Evolutionary conservation across 2,888 invertebrate species (phyloP), one percentile per base, ranked within the genome.

Genomic region (Bugulina stolonifera): DNA sequence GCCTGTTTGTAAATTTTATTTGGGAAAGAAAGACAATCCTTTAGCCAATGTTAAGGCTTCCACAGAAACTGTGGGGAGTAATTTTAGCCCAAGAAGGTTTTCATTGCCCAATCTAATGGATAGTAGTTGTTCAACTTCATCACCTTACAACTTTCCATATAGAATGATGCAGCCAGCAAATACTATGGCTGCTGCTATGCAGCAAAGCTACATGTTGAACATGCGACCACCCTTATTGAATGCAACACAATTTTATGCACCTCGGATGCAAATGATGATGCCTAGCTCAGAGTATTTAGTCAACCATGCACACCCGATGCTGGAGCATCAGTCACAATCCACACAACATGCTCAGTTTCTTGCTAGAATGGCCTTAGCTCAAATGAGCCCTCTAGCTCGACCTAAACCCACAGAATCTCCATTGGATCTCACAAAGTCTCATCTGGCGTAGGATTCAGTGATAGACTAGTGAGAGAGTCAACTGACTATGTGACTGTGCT

Each of bases 181-280:
- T 32, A 22, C 29, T 10, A 32, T 64, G 64, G 27, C 64, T 64
- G 64, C 64, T 29, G 64, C 64, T 34, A 64, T 64, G 64, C 64
- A 64, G n/a, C 29, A 27, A 32, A 64, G 5, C 32, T 34, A 25
- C 64, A 64, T 64, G 64, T 29, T 64, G 5, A 64, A 27, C 27
- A 64, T 64, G 64, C 29, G 64, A 64, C 32, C 64, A 10, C 64
- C 29, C 3, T n/a, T 64, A 14, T 32, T 64, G n/a, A 32, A 64
- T 64, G 64, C 64, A 64, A 64, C 64, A 32, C 64, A 64, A 27
- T 64, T 64, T 32, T 64, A 64, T 64, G 64, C 64, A 32, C 64
- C 64, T 5, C 18, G 32, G 32, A 64, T 32, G 27, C 29, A 27
- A 32, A 27, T 64, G 64, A 32, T 64, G 64, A 64, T 64, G 27